Base-by-base conservation (phyloP, 2,797 vertebrate species). In the Sebastes reedi region DNA sequence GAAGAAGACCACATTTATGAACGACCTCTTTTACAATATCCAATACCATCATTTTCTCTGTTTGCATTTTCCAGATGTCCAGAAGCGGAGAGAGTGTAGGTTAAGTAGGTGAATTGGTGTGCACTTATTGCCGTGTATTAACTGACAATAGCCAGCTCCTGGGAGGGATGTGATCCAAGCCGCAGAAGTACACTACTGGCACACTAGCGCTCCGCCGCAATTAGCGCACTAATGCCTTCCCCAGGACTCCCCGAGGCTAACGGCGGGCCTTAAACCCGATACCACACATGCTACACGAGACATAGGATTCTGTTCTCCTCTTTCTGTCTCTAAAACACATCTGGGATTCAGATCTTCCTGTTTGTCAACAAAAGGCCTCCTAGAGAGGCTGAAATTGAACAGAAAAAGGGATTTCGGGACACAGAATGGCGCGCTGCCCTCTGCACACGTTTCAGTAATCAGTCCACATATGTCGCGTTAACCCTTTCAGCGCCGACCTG, bases 361-460 rank as follows among this genome's bases (percentile, higher is more conserved):
- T 95, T 95, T 94, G 95, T 96, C 93, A 95, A 95, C 91, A 95
- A 82, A 79, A 87, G 79, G 75, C 80, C 89, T 83, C 89, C 88
- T 81, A 75, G 77, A 83, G 92, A 83, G 92, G 80, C 77, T 87
- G 62, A 89, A 77, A 72, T 18, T 60, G 75, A 62, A 34, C 82
- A 82, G 70, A 79, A 16, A 71, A 54, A 50, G 82, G 83, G 86
- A 74, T 36, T 84, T 85, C 75, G 16, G 46, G 46, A 52, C 46
- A 87, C 59, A 55, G 59, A 75, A 61, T 67, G 50, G 4, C 36
- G 34, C 79, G 74, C 69, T 77, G 60, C 61, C 79, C 67, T 71
- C 67, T 65, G 75, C 85, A 87, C 87, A 87, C 87, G 88, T 79
- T 79, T 72, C 80, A 32, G 50, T 78, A 11, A 82, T 88, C 80